Percentiles rank a stretch among this genome's conserved stretches.
Evolutionary conservation across 1,140 invertebrate genomes (phyloP).

Genomic region (Bilobella aurantiaca): DNA sequence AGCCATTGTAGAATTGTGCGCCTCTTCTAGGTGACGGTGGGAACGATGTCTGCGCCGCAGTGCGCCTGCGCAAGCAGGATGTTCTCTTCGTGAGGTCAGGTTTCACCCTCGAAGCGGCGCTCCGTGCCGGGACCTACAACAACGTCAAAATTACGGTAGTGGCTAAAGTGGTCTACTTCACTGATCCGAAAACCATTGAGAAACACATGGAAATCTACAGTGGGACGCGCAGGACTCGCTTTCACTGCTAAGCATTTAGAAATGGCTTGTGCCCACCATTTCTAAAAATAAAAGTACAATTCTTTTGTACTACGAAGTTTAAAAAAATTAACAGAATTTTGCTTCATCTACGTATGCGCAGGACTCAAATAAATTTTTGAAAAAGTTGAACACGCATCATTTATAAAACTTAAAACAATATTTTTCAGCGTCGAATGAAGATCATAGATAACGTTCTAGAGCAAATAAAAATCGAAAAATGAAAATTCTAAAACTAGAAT

Average conservation of each 20-base stretch:
- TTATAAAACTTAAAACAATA: too few relatives aligned
- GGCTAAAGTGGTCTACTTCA: not conserved
- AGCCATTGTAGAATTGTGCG: too few relatives aligned
- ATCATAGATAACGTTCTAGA: too few relatives aligned
- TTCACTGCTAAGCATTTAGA: too few relatives aligned
- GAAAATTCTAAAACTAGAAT: not conserved
- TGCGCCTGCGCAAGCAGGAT: not conserved
- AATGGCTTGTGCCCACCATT: too few relatives aligned
- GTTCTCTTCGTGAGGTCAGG: not conserved
- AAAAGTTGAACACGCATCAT: too few relatives aligned
- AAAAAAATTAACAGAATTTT: too few relatives aligned
- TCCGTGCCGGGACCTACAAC: constrained; percentile 2
- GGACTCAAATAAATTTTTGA: too few relatives aligned
- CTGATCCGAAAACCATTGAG: not conserved
- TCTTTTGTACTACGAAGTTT: too few relatives aligned
- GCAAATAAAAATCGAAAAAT: not conserved
- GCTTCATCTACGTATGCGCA: too few relatives aligned
- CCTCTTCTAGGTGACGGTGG: constrained; percentile 1
- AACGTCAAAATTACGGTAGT: not conserved
- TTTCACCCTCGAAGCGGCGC: not conserved
- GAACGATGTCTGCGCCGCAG: not conserved
- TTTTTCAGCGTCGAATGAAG: too few relatives aligned
- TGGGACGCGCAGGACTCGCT: not conserved
- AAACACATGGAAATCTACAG: not conserved
- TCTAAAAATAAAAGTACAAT: too few relatives aligned